Conservation (phyloP, 2,113 vertebrate species). For the Hylia prasina region DNA sequence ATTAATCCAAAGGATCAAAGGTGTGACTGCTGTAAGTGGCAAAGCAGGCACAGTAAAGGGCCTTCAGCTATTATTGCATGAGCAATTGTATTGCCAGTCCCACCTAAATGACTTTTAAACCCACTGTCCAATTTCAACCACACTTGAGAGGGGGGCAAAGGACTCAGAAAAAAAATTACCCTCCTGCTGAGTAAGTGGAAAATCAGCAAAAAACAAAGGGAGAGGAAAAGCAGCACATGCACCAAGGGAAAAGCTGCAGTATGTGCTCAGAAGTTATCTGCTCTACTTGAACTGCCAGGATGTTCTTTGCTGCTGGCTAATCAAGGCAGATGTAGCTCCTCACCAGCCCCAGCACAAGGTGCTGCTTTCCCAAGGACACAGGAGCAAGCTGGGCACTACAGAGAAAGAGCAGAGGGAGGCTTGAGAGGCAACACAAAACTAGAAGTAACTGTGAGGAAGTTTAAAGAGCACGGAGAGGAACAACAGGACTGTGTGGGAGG, state of each 20-base stretch:
- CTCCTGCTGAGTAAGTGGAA: not conserved
- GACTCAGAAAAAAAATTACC: not conserved
- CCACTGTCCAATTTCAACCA: not conserved
- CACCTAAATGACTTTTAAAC: not conserved
- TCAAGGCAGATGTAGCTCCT: not conserved
- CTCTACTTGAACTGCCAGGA: not conserved
- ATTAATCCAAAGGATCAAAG: not conserved
- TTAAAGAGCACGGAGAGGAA: not conserved
- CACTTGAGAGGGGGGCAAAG: not conserved
- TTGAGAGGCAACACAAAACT: not conserved
- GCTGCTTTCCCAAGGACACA: not conserved
- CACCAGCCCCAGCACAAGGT: not conserved
- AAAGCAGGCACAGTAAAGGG: not conserved
- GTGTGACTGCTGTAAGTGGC: not conserved
- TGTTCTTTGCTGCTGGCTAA: not conserved
- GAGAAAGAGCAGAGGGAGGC: not conserved
- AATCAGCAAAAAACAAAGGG: not conserved
- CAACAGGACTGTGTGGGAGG: constrained; percentile 23
- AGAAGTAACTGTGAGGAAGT: constrained; percentile 24
- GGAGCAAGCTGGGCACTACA: not conserved
- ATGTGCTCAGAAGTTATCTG: not conserved
- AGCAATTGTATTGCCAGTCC: not conserved
- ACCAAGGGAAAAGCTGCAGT: not conserved
- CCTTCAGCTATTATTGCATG: not conserved
- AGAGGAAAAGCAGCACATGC: not conserved